Conservation (phyloP, 92 coral and sea anemone genomes). For the Muricea muricata region DNA sequence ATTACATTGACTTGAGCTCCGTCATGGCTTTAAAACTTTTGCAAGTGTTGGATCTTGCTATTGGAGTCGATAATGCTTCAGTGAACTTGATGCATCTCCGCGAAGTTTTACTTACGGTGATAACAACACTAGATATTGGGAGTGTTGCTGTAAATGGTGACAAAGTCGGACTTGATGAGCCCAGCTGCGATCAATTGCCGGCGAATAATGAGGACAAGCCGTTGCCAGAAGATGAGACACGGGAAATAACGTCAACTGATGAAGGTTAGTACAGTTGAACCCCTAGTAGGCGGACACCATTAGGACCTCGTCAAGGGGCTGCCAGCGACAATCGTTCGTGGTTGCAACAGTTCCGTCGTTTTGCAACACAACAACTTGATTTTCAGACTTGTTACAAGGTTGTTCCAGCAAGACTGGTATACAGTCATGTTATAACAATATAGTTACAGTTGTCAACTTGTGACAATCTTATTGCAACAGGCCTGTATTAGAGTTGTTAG, state of each 20-base stretch:
- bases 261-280: constrained; percentile 77
- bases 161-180: constrained; percentile 8
- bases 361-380: too few relatives aligned
- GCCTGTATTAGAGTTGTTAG: too few relatives aligned
- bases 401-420: too few relatives aligned
- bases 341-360: too few relatives aligned
- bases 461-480: too few relatives aligned
- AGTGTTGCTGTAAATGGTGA: constrained; percentile 65
- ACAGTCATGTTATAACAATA: too few relatives aligned
- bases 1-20: not conserved
- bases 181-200: constrained; percentile 48
- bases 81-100: constrained; percentile 91
- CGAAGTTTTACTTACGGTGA: constrained; percentile 77
- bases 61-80: constrained; percentile 91
- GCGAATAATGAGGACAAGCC: constrained; percentile 53
- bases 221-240: constrained; percentile 50
- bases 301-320: too few relatives aligned
- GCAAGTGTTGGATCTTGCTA: constrained; percentile 86
- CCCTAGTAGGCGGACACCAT: too few relatives aligned
- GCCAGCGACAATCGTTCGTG: too few relatives aligned
- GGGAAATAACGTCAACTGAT: constrained; percentile 66
- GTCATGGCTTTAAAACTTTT: constrained; percentile 83
- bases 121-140: constrained; percentile 85
- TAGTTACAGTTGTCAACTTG: too few relatives aligned
- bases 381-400: too few relatives aligned